Evolutionary conservation across 2,888 invertebrate species (phyloP).

Genomic region (Agrochola litura): DNA sequence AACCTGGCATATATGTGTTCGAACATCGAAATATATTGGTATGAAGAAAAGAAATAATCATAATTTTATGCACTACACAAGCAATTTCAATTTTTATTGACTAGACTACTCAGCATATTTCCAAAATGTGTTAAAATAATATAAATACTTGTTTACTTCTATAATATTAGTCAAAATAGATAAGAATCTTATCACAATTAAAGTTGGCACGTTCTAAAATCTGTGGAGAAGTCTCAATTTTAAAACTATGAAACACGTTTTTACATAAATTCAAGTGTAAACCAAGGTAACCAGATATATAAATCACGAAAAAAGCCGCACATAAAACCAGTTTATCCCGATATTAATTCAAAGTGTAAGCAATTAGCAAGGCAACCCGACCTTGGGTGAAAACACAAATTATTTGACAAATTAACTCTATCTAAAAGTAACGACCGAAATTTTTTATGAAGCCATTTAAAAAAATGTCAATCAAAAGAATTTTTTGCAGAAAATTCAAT

Average conservation of each 20-base stretch:
- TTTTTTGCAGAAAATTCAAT: slow-evolving; percentile 39
- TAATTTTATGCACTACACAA: background rate
- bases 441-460: slow-evolving; percentile 34
- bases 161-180: background rate
- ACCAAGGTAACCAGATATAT: background rate
- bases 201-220: background rate
- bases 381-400: slow-evolving; percentile 25
- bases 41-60: background rate
- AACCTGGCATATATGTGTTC: background rate
- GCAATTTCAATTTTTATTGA: background rate
- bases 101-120: too few relatives aligned
- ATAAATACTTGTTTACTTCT: background rate
- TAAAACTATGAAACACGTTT: background rate
- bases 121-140: background rate
- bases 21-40: background rate
- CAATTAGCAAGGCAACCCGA: slow-evolving; percentile 23
- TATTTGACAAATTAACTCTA: slow-evolving; percentile 50
- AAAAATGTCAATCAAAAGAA: slow-evolving; percentile 14
- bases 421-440: slow-evolving; percentile 29
- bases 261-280: background rate
- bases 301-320: slow-evolving; percentile 2
- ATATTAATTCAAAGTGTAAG: slow-evolving; percentile 22
- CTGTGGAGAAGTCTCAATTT: background rate
- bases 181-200: background rate
- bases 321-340: slow-evolving; percentile 22